These are phyloP conservation scores for Apodemia mormo DNA, from an alignment of 2,888 invertebrate species.

Conservation along the genomic window DNA sequence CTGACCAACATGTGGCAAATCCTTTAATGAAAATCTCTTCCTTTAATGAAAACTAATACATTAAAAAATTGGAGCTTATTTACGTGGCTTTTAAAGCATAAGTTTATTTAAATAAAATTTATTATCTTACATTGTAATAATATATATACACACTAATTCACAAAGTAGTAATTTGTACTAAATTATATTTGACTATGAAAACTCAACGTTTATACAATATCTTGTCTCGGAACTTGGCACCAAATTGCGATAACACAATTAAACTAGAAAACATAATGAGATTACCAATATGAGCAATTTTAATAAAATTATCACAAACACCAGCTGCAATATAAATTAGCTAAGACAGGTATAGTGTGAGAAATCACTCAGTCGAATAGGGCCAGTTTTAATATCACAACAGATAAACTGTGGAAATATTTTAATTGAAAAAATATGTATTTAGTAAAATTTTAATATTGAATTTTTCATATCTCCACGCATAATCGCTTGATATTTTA, in stretches of 20 bases:
- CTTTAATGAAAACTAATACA: no score
- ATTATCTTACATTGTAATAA: not conserved
- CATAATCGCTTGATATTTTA: no score
- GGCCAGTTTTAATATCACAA: no score
- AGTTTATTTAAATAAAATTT: no score
- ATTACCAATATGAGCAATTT: slow-evolving; percentile 39
- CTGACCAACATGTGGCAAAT: no score
- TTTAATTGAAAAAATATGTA: no score
- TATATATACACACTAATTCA: slow-evolving; percentile 7
- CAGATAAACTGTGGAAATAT: no score
- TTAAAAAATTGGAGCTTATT: no score
- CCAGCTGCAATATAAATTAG: slow-evolving; percentile 21
- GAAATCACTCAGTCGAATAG: not conserved
- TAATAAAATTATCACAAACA: slow-evolving; percentile 28
- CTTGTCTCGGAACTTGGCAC: slow-evolving; percentile 20
- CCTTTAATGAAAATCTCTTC: no score
- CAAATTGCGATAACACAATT: slow-evolving; percentile 18
- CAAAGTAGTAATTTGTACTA: slow-evolving; percentile 20
- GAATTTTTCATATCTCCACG: no score
- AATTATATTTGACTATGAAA: not conserved
- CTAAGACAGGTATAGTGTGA: not conserved
- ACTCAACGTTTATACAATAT: not conserved
- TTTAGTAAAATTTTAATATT: no score
- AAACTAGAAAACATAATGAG: slow-evolving; percentile 23
- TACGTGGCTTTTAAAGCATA: no score